Evolutionary conservation across 2,888 invertebrate genomes (phyloP).

Genomic region (Limnephilus rhombicus): DNA sequence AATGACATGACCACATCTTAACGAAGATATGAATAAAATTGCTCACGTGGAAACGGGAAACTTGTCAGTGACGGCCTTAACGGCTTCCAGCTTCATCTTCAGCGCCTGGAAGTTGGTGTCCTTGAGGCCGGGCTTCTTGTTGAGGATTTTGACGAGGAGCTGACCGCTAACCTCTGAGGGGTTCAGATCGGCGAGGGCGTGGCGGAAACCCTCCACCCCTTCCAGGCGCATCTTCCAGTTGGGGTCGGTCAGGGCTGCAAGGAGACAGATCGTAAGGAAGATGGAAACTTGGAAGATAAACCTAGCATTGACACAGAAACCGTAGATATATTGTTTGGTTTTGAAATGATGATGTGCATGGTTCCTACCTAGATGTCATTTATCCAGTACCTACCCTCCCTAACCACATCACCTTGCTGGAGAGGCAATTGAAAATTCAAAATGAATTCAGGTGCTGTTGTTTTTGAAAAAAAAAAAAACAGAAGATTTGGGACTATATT

Average conservation of each 20-base stretch:
- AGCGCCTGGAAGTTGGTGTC: conserved; percentile 96
- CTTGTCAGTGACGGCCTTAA: conserved; percentile 88
- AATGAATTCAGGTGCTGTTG: too few species aligned
- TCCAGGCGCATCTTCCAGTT: conserved; percentile 92
- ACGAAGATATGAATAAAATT: background rate
- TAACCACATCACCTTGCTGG: too few species aligned
- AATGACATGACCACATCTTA: background rate
- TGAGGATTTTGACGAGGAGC: conserved; percentile 84
- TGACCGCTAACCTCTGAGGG: conserved; percentile 84
- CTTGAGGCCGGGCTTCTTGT: conserved; percentile 91
- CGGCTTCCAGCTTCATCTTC: conserved; percentile 88
- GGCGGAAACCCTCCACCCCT: conserved; percentile 85
- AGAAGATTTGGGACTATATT: too few species aligned
- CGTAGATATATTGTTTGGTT: too few species aligned
- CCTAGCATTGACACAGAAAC: background rate
- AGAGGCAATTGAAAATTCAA: too few species aligned
- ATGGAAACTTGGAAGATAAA: background rate
- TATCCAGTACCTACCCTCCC: too few species aligned
- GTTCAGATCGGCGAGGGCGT: conserved; percentile 80
- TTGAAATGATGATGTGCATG: too few species aligned
- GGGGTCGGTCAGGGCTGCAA: conserved; percentile 82
- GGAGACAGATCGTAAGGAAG: background rate
- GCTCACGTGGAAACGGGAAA: conserved; percentile 83
- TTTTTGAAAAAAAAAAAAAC: too few species aligned
- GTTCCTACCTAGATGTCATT: too few species aligned